Percentiles rank a stretch among this genome's conserved stretches.
Conservation (phyloP, 1,140 invertebrate genomes). For the Chelonus insularis region DNA sequence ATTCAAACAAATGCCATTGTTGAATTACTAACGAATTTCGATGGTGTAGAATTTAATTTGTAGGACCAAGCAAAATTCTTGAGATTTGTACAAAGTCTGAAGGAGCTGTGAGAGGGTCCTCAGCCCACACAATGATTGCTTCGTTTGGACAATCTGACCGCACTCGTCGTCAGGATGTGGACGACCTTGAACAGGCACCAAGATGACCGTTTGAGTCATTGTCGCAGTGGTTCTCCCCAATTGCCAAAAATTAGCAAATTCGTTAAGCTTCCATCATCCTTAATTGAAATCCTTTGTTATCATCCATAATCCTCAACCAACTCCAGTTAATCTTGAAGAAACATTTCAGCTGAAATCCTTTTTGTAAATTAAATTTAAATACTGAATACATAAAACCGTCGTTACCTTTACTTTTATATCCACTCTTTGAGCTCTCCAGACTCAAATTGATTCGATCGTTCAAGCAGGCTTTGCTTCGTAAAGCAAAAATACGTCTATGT, state of each 20-base stretch:
- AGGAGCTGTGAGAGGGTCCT: not conserved
- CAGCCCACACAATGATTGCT: constrained; percentile 4
- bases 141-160: constrained; percentile 8
- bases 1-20: no score
- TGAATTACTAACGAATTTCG: no score
- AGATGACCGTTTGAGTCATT: constrained; percentile 27
- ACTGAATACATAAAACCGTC: not conserved
- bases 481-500: constrained; percentile 16
- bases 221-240: constrained; percentile 16
- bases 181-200: constrained; percentile 23
- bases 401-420: not conserved
- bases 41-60: no score
- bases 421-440: not conserved
- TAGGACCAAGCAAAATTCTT: not conserved
- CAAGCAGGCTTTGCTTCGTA: not conserved
- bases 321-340: no score
- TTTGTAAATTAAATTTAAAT: not conserved
- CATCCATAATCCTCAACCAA: no score
- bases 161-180: constrained; percentile 17
- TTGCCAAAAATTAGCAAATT: not conserved
- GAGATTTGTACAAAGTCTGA: not conserved
- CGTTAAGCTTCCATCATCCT: not conserved
- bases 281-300: no score
- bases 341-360: no score
- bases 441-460: constrained; percentile 9